These are phyloP conservation scores for Psilanteris sp. DNA, from an alignment of 1,140 invertebrate species.

Conservation along the genomic window DNA sequence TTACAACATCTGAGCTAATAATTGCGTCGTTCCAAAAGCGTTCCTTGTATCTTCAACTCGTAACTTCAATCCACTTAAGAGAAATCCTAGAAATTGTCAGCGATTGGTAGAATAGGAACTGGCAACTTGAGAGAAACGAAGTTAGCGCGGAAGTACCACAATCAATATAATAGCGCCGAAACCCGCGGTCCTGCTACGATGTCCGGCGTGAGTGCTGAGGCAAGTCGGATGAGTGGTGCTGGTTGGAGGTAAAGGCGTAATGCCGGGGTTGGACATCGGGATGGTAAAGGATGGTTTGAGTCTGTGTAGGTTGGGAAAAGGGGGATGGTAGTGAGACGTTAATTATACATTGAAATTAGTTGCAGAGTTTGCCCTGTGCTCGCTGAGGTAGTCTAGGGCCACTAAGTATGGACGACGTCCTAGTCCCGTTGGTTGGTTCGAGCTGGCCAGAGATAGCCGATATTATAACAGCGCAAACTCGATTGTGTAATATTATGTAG, in stretches of 20 bases:
- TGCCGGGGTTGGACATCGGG: conserved; percentile 54
- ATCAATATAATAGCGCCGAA: conserved; percentile 79
- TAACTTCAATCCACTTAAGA: conserved; percentile 76
- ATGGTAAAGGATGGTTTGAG: conserved; percentile 56
- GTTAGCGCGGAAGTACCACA: conserved; percentile 75
- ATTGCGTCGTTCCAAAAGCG: conserved; percentile 35
- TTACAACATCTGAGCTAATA: conserved; percentile 58
- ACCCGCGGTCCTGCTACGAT: conserved; percentile 72
- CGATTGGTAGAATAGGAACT: conserved; percentile 72
- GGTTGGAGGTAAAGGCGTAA: conserved; percentile 66
- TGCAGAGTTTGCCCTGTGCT: conserved; percentile 78
- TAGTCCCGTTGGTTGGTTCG: conserved; percentile 66
- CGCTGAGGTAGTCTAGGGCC: conserved; percentile 72
- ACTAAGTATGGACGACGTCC: conserved; percentile 77
- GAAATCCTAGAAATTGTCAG: conserved; percentile 73
- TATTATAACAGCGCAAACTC: conserved; percentile 77
- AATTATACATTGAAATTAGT: conserved; percentile 82
- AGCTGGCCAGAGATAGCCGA: conserved; percentile 78
- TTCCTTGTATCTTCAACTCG: conserved; percentile 57
- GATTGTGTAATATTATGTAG: conserved; percentile 78
- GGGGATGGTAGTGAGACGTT: conserved; percentile 79
- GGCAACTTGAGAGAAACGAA: conserved; percentile 75
- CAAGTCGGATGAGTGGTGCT: conserved; percentile 67
- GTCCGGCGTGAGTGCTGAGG: conserved; percentile 71
- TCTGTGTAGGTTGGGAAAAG: conserved; percentile 63